phyloP scores from a whole-genome alignment of 1,140 invertebrate species.

The Maniola jurtina region DNA sequence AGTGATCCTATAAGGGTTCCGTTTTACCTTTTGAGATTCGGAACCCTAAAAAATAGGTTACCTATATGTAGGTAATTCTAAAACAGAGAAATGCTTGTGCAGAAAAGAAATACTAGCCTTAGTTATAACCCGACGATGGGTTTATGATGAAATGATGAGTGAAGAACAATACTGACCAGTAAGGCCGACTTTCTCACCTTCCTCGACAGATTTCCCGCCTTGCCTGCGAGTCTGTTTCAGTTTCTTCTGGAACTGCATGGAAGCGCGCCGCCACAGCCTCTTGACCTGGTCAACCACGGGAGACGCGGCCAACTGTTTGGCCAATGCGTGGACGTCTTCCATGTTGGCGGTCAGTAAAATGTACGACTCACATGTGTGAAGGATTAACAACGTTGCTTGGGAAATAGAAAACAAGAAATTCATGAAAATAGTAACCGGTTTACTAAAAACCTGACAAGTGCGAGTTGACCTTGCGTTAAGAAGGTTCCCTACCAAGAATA shows the following conservation, averaged over 20 bases:
- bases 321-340: conserved; percentile 51
- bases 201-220: neutral
- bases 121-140: no score
- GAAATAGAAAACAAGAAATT: neutral
- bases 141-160: no score
- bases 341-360: conserved; percentile 58
- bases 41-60: no score
- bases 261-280: conserved; percentile 49
- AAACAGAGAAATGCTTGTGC: no score
- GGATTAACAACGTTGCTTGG: conserved; percentile 25
- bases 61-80: no score
- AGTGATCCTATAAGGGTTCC: no score
- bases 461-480: no score
- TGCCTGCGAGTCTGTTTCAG: conserved; percentile 11
- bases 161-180: no score
- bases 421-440: neutral
- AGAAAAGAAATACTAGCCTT: no score
- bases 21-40: no score
- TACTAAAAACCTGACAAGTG: no score
- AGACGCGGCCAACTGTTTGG: conserved; percentile 44
- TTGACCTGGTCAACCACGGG: conserved; percentile 42
- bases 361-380: conserved; percentile 40
- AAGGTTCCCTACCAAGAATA: no score
- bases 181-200: conserved; percentile 1
- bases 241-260: conserved; percentile 38